phyloP scores from a whole-genome alignment of 2,113 vertebrate genomes.

The Proterorhinus semilunaris region DNA sequence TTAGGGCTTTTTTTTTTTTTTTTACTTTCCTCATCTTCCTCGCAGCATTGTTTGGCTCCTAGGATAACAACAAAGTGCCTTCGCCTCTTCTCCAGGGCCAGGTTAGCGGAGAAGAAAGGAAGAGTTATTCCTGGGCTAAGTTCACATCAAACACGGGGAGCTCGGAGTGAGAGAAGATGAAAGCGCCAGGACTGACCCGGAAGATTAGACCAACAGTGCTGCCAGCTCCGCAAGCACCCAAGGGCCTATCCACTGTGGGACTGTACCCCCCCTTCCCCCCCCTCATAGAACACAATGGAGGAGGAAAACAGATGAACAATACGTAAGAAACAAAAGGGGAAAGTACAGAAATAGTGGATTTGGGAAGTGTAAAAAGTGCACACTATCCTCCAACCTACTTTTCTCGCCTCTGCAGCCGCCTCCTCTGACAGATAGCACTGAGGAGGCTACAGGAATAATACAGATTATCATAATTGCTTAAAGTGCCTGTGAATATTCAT shows the following conservation, averaged over 20 bases:
- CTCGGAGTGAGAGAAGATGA: slow-evolving; percentile 77
- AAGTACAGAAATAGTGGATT: slow-evolving; percentile 24
- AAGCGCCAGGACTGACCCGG: slow-evolving; percentile 76
- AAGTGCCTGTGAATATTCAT: slow-evolving; percentile 79
- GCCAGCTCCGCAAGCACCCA: slow-evolving; percentile 72
- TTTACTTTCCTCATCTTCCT: slow-evolving; percentile 50
- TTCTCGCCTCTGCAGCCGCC: slow-evolving; percentile 58
- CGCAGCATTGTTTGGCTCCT: slow-evolving; percentile 76
- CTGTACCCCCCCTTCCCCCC: slow-evolving; percentile 61
- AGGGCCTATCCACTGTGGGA: slow-evolving; percentile 68
- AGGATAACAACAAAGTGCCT: slow-evolving; percentile 78
- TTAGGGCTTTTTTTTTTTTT: slow-evolving; percentile 66
- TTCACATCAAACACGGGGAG: slow-evolving; percentile 79
- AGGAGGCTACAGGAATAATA: slow-evolving; percentile 63
- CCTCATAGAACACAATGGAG: slow-evolving; percentile 59
- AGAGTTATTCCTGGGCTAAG: slow-evolving; percentile 76
- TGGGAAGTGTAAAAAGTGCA: slow-evolving; percentile 54
- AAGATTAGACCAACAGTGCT: slow-evolving; percentile 78
- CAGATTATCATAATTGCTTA: slow-evolving; percentile 78
- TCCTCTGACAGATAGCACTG: slow-evolving; percentile 66
- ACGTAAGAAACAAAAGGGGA: slow-evolving; percentile 33
- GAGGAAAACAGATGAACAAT: slow-evolving; percentile 38
- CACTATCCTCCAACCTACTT: slow-evolving; percentile 67
- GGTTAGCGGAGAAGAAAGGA: slow-evolving; percentile 75
- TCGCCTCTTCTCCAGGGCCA: slow-evolving; percentile 64